These are phyloP conservation scores for Tipula vernalis DNA, from an alignment of 2,888 invertebrate species.

Conservation along the genomic window DNA sequence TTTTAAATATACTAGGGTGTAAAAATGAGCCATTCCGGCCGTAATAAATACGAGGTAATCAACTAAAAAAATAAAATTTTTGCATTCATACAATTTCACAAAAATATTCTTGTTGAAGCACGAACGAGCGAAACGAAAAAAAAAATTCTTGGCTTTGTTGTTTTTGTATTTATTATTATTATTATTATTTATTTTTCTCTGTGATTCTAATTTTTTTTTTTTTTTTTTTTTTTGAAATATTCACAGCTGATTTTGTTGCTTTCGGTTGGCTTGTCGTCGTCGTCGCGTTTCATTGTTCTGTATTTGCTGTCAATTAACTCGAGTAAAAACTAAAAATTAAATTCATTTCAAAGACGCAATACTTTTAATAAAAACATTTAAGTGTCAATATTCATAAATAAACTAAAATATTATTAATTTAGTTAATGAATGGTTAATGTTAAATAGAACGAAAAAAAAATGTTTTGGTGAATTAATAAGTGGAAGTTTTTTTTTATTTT, in stretches of 20 bases:
- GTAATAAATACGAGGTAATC: conserved; percentile 49
- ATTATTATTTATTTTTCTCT: background rate
- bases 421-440: background rate
- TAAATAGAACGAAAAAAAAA: background rate
- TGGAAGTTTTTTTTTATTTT: background rate
- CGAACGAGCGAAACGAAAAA: background rate
- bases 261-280: background rate
- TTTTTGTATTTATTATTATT: background rate
- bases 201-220: background rate
- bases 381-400: background rate
- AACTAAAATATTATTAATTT: background rate
- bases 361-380: background rate
- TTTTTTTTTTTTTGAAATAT: background rate
- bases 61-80: background rate
- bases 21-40: conserved; percentile 47
- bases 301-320: background rate
- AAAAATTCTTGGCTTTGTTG: background rate
- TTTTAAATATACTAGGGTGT: background rate
- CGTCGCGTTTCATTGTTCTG: conserved; percentile 4
- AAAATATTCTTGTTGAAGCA: background rate
- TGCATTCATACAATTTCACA: background rate
- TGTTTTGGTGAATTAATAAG: background rate
- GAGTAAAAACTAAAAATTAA: background rate
- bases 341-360: background rate
- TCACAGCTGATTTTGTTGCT: conserved; percentile 4